phyloP scores from a whole-genome alignment of 2,888 invertebrate species.

The Sinelater perroti region DNA sequence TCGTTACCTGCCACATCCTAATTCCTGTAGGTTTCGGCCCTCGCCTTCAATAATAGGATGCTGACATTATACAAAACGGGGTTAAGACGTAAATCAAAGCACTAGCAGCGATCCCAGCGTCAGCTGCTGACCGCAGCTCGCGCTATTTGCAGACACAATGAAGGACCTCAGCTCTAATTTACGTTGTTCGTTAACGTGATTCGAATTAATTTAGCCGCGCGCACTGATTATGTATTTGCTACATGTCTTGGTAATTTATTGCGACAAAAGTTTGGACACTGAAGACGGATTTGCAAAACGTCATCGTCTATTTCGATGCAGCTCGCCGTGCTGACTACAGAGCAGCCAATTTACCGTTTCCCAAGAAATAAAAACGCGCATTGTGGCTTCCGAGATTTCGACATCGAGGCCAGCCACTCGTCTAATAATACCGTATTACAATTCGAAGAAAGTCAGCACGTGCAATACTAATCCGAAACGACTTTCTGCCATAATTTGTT shows the following conservation, averaged over 20 bases:
- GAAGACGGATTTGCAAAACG: constrained; percentile 44
- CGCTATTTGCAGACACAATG: constrained; percentile 54
- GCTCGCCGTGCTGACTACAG: constrained; percentile 27
- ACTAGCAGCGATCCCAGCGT: constrained; percentile 53
- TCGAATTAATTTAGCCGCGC: constrained; percentile 58
- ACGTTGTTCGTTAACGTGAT: constrained; percentile 61
- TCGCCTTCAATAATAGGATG: constrained; percentile 40
- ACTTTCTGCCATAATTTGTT: no score
- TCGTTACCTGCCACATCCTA: constrained; percentile 17
- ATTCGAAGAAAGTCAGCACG: no score
- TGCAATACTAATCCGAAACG: no score
- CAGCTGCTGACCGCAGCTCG: constrained; percentile 58
- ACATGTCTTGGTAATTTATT: constrained; percentile 59
- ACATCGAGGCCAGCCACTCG: no score
- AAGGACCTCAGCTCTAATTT: constrained; percentile 57
- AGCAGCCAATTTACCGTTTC: constrained; percentile 20
- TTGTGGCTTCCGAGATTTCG: no score
- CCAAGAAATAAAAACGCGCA: constrained; percentile 1
- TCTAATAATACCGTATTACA: no score
- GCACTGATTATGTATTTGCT: constrained; percentile 60
- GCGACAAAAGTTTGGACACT: constrained; percentile 46
- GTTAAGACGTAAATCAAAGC: constrained; percentile 70
- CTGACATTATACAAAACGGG: constrained; percentile 68
- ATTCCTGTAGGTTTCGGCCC: constrained; percentile 22
- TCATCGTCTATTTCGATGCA: constrained; percentile 38